phyloP scores from a whole-genome alignment of 37 sponge, comb jelly and placozoan genomes.

The Mnemiopsis leidyi region DNA sequence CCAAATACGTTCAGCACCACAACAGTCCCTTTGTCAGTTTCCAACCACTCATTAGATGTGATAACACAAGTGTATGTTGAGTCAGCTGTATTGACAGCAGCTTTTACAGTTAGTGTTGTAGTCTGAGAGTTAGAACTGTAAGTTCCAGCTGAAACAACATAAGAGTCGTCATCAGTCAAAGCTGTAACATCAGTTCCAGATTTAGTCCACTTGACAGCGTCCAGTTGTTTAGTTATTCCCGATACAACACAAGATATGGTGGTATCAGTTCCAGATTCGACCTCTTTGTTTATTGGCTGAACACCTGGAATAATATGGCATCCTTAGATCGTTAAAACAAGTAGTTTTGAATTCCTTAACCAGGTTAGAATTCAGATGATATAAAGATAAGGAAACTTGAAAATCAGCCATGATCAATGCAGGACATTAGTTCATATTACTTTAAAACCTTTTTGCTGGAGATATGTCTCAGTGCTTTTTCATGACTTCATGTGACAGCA shows the following conservation, averaged over 20 bases:
- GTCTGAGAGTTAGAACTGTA: conserved; percentile 20
- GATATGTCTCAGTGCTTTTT: no score
- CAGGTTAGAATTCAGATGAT: not conserved
- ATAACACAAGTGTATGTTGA: not conserved
- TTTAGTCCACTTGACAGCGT: not conserved
- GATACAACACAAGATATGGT: not conserved
- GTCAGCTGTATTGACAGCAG: not conserved
- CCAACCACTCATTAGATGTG: not conserved
- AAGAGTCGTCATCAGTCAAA: not conserved
- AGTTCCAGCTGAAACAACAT: not conserved
- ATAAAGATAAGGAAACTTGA: not conserved
- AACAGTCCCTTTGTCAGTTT: not conserved
- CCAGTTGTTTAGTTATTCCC: not conserved
- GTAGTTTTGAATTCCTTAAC: no score
- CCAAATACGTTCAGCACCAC: not conserved
- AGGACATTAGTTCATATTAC: no score
- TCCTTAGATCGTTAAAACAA: no score
- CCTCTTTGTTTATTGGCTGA: not conserved
- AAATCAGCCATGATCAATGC: no score
- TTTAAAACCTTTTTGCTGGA: no score
- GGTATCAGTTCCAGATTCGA: not conserved
- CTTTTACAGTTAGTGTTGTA: not conserved
- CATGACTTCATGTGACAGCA: no score
- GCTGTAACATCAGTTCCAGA: not conserved
- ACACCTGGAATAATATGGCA: not conserved